Conservation (phyloP, 2,113 vertebrate species). For the Panurus biarmicus region DNA sequence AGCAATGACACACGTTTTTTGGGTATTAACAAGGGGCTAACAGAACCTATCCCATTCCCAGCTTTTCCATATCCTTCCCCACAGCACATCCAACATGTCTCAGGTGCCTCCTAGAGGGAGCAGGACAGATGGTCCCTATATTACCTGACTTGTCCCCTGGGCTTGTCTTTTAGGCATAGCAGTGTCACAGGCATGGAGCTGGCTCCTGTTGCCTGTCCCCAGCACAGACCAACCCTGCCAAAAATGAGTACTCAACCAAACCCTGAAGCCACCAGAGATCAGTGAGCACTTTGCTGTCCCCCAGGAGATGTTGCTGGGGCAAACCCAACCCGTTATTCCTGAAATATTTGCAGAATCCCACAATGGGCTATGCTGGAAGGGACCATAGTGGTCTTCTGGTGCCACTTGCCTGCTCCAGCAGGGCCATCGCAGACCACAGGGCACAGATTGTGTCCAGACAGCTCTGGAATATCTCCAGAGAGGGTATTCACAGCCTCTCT, state of each 20-base stretch:
- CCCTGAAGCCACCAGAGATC: background rate
- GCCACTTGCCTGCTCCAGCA: background rate
- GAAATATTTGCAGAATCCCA: background rate
- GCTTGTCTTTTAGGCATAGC: background rate
- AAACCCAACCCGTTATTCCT: background rate
- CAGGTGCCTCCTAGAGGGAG: background rate
- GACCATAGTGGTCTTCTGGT: background rate
- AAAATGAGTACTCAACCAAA: background rate
- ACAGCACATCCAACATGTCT: background rate
- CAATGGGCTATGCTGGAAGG: background rate
- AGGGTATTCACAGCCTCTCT: background rate
- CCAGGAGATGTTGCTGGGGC: background rate
- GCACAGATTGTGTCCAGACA: background rate
- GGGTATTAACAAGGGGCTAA: background rate
- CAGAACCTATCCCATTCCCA: background rate
- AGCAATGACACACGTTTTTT: background rate
- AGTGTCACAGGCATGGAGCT: background rate
- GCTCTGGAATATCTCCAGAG: background rate
- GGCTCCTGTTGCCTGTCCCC: background rate
- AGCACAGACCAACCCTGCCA: background rate
- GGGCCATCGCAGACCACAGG: background rate
- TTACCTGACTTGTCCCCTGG: background rate
- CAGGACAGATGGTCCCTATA: rapidly evolving
- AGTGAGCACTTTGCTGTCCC: background rate
- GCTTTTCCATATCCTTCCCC: background rate